These are phyloP conservation scores for Rhinatrema bivittatum DNA, from an alignment of 2,797 vertebrate genomes.

Conservation along the genomic window DNA sequence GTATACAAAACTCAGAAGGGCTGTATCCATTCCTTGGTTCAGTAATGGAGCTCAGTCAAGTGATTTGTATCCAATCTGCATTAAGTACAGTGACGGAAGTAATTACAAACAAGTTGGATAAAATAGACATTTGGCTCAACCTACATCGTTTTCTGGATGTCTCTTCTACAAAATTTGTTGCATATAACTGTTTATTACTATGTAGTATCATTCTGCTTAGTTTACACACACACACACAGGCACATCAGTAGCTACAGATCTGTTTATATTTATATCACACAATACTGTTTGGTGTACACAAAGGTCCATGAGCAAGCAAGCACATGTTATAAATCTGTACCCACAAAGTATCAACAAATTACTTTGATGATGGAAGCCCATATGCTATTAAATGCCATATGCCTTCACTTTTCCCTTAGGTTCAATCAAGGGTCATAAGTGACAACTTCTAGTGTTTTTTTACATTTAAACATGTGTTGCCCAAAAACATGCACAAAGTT, in stretches of 20 bases:
- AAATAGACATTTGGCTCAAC: slow-evolving; percentile 19
- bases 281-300: slow-evolving; percentile 6
- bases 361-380: slow-evolving; percentile 14
- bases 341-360: not conserved
- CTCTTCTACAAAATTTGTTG: slow-evolving; percentile 35
- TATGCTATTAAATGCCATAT: slow-evolving; percentile 7
- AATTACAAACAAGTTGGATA: slow-evolving; percentile 21
- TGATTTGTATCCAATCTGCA: slow-evolving; percentile 7
- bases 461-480: slow-evolving; percentile 2
- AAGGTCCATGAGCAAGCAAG: slow-evolving; percentile 12
- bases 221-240: slow-evolving; percentile 17
- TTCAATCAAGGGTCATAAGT: not conserved
- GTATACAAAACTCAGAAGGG: slow-evolving; percentile 4
- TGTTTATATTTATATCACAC: slow-evolving; percentile 26
- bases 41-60: slow-evolving; percentile 6
- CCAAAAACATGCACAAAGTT: not conserved
- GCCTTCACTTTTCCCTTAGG: slow-evolving; percentile 5
- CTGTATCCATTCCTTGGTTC: slow-evolving; percentile 30
- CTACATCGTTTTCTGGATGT: slow-evolving; percentile 25
- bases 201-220: slow-evolving; percentile 16
- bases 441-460: slow-evolving; percentile 5
- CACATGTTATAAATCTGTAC: slow-evolving; percentile 17
- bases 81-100: slow-evolving; percentile 20
- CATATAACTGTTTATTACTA: slow-evolving; percentile 25
- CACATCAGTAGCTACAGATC: slow-evolving; percentile 28